phyloP scores from a whole-genome alignment of 2,888 invertebrate genomes.

The Caenorhabditis zanzibari region DNA sequence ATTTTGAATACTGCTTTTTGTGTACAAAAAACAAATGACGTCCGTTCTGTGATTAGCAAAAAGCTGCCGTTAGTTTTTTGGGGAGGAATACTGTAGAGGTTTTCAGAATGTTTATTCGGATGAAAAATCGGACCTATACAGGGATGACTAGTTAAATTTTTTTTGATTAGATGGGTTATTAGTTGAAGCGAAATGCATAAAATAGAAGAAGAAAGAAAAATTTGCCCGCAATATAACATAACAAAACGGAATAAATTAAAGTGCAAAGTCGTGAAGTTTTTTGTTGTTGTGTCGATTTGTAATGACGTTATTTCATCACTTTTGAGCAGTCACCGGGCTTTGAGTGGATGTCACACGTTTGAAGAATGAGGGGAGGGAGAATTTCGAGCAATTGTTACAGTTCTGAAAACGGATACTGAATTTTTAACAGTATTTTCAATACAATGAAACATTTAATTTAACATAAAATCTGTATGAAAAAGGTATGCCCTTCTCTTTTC shows the following conservation, averaged over 20 bases:
- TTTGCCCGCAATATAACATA: slow-evolving; percentile 54
- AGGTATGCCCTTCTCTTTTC: no score
- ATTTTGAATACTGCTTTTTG: slow-evolving; percentile 4
- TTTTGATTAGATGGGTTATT: slow-evolving; percentile 21
- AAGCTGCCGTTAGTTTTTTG: slow-evolving; percentile 54
- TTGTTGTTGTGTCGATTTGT: not conserved
- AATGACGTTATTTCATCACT: slow-evolving; percentile 32
- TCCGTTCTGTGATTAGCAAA: slow-evolving; percentile 45
- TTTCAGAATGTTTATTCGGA: slow-evolving; percentile 47
- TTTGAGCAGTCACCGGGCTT: slow-evolving; percentile 56
- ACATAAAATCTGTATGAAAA: no score
- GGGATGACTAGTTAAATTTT: slow-evolving; percentile 30
- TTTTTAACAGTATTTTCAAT: no score
- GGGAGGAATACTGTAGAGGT: slow-evolving; percentile 42
- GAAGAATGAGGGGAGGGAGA: slow-evolving; percentile 67
- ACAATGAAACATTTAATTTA: no score
- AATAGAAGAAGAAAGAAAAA: slow-evolving; percentile 2
- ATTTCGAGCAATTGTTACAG: slow-evolving; percentile 54
- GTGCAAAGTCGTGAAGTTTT: slow-evolving; percentile 20
- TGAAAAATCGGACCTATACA: slow-evolving; percentile 49
- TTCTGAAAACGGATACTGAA: slow-evolving; percentile 32
- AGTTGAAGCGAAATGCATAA: slow-evolving; percentile 41
- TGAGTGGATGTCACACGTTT: slow-evolving; percentile 54
- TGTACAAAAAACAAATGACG: slow-evolving; percentile 1
- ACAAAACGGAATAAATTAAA: slow-evolving; percentile 49